phyloP scores from a whole-genome alignment of 2,797 vertebrate genomes.

The Melanotaenia trifasciata region DNA sequence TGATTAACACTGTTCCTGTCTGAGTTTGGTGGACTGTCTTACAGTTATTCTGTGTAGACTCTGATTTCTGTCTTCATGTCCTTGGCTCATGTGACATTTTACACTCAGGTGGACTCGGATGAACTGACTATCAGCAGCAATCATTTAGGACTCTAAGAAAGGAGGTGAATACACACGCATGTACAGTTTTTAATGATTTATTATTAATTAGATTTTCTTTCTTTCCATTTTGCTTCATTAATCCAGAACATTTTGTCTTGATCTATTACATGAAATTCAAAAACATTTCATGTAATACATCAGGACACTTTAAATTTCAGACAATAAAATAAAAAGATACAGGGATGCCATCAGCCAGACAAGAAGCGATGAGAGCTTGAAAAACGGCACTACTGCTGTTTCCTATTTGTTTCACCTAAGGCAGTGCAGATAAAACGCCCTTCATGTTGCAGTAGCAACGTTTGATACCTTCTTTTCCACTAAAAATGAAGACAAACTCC shows the following conservation, averaged over 20 bases:
- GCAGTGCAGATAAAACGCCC: neutral
- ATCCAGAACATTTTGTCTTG: neutral
- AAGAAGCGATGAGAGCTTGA: neutral
- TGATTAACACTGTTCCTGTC: neutral
- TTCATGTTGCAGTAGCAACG: neutral
- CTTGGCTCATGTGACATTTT: no score
- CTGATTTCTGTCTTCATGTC: neutral
- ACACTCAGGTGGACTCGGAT: no score
- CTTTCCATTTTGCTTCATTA: no score
- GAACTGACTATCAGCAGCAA: no score
- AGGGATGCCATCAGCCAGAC: neutral
- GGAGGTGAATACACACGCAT: no score
- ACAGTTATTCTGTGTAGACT: no score
- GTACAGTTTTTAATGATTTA: no score
- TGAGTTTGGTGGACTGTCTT: neutral
- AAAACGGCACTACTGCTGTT: neutral
- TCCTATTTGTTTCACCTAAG: conserved; percentile 1
- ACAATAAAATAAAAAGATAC: neutral
- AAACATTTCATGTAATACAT: neutral
- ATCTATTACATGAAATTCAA: neutral
- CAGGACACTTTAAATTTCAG: neutral
- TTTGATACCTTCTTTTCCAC: conserved; percentile 2
- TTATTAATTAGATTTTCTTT: no score
- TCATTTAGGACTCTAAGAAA: neutral
- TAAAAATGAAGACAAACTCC: neutral